Evolutionary conservation across 2,888 invertebrate genomes (phyloP).

Genomic region (Athetis lepigone): DNA sequence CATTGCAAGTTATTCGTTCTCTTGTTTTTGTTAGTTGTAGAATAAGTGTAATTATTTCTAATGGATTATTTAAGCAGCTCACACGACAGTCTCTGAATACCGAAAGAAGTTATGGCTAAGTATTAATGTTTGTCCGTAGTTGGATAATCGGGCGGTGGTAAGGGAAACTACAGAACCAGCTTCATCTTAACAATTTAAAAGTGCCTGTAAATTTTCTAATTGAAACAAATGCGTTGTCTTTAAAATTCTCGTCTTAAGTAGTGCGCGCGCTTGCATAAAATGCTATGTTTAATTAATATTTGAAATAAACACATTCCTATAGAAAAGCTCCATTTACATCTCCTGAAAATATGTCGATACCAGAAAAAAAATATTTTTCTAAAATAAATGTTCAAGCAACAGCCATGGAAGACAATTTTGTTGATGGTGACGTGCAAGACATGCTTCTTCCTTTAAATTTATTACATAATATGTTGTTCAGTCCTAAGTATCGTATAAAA

Average conservation of each 20-base stretch:
- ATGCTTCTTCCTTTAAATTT: conserved; percentile 32
- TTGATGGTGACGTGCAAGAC: conserved; percentile 30
- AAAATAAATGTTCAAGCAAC: not conserved
- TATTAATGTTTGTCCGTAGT: no score
- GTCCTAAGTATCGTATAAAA: conserved; percentile 31
- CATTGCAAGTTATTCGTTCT: not conserved
- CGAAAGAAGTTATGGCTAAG: no score
- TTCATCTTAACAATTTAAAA: no score
- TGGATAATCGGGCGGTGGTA: no score
- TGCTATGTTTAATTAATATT: not conserved
- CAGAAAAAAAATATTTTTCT: not conserved
- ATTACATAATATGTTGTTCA: conserved; percentile 15
- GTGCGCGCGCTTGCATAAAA: not conserved
- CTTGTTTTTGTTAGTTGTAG: not conserved
- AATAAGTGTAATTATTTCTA: conserved; percentile 1
- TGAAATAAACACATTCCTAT: not conserved
- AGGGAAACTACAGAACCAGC: no score
- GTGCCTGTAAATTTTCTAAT: no score
- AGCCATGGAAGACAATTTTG: not conserved
- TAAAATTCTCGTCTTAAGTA: not conserved
- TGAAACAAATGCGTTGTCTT: no score
- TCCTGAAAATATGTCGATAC: conserved; percentile 12
- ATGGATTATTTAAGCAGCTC: not conserved
- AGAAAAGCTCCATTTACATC: not conserved
- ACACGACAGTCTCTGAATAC: not conserved